Evolutionary conservation across 2,888 invertebrate genomes (phyloP).

Genomic region (Aquatica leii): DNA sequence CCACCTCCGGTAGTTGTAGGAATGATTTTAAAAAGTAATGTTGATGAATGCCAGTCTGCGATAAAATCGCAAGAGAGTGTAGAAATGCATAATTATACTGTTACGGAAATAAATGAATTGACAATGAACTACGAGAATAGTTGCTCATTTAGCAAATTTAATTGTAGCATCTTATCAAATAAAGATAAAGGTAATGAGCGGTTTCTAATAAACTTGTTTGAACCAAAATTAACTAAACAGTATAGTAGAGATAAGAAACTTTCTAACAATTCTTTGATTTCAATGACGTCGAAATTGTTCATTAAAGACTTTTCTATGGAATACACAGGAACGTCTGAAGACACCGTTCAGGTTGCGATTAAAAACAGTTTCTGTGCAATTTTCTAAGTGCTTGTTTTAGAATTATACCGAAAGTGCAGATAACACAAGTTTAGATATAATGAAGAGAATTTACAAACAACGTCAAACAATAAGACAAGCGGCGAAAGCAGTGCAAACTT

Average conservation of each 20-base stretch:
- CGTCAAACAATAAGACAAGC: conserved; percentile 52
- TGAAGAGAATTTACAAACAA: conserved; percentile 45
- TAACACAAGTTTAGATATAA: neutral
- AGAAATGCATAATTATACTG: no score
- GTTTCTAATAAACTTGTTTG: conserved; percentile 47
- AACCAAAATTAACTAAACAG: conserved; percentile 38
- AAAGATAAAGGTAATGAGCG: conserved; percentile 3
- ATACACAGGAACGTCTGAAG: no score
- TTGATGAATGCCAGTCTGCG: neutral
- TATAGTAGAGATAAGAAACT: neutral
- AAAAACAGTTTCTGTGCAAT: neutral
- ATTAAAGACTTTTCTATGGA: neutral
- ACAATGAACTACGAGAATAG: no score
- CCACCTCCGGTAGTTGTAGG: conserved; percentile 1
- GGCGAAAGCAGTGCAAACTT: conserved; percentile 47
- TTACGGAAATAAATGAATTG: no score
- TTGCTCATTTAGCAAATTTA: no score
- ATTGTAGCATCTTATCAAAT: neutral
- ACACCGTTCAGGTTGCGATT: neutral
- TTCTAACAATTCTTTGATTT: neutral
- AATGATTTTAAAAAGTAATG: conserved; percentile 6
- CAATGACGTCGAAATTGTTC: neutral
- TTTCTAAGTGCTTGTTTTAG: neutral
- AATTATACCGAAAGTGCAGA: neutral
- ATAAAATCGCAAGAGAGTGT: no score